These are phyloP conservation scores for Gonocerus acuteangulatus DNA, from an alignment of 2,888 invertebrate genomes.

Conservation along the genomic window DNA sequence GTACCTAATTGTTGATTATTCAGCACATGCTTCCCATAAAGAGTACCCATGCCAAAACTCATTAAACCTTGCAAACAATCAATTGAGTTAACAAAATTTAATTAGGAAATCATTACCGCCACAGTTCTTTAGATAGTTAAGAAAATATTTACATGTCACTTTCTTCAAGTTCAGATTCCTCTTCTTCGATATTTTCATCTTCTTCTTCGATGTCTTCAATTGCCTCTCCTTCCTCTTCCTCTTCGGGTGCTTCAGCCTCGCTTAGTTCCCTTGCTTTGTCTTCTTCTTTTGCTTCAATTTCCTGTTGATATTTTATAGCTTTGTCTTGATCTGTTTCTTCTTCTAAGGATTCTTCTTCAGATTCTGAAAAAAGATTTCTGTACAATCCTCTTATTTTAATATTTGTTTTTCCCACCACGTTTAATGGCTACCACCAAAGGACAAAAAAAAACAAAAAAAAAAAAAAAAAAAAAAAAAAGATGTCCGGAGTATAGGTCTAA, in stretches of 20 bases:
- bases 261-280: not conserved
- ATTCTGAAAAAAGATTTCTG: not conserved
- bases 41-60: too few species aligned
- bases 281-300: not conserved
- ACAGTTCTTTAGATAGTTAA: too few species aligned
- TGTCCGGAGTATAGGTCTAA: too few species aligned
- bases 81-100: too few species aligned
- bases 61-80: too few species aligned
- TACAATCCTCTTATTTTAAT: not conserved
- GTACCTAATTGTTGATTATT: too few species aligned
- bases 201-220: not conserved
- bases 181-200: not conserved
- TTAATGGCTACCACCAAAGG: too few species aligned
- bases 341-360: conserved; percentile 15
- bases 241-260: not conserved
- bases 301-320: not conserved
- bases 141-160: too few species aligned
- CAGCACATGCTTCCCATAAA: too few species aligned
- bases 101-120: too few species aligned
- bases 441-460: too few species aligned
- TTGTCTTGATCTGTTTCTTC: not conserved
- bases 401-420: not conserved
- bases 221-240: not conserved
- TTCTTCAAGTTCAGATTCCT: not conserved
- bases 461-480: too few species aligned